These are phyloP conservation scores for Babylonia areolata DNA, from an alignment of 1,140 invertebrate genomes.

Conservation along the genomic window DNA sequence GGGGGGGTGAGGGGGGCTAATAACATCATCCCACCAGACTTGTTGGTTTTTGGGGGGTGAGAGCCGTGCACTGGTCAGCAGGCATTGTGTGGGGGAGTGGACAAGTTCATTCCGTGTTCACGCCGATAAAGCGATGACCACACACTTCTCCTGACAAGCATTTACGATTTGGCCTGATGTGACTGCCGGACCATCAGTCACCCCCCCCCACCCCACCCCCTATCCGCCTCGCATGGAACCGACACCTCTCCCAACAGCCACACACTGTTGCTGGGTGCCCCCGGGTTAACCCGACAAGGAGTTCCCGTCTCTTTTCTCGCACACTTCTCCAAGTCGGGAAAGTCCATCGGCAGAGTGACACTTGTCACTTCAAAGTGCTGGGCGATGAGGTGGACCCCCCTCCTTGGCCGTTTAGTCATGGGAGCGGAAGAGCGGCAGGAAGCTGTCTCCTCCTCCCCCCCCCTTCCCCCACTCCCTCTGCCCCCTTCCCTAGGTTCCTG, in stretches of 20 bases:
- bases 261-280: neutral
- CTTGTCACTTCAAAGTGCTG: neutral
- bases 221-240: too few relatives aligned
- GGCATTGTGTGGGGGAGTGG: neutral
- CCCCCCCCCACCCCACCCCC: neutral
- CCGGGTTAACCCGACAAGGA: neutral
- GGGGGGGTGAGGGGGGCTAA: too few relatives aligned
- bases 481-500: neutral
- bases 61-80: neutral
- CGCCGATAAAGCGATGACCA: neutral
- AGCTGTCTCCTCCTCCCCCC: neutral
- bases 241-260: neutral
- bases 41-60: too few relatives aligned
- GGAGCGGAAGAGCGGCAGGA: neutral
- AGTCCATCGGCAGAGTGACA: constrained; percentile 1
- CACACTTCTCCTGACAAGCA: neutral
- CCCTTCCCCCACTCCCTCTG: neutral
- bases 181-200: neutral
- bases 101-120: neutral
- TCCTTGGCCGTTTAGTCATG: neutral
- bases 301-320: too few relatives aligned
- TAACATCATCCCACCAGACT: too few relatives aligned
- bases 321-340: neutral
- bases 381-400: neutral
- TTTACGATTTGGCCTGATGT: neutral